Conservation (phyloP, 2,888 invertebrate species). For the Siphlonurus alternatus region DNA sequence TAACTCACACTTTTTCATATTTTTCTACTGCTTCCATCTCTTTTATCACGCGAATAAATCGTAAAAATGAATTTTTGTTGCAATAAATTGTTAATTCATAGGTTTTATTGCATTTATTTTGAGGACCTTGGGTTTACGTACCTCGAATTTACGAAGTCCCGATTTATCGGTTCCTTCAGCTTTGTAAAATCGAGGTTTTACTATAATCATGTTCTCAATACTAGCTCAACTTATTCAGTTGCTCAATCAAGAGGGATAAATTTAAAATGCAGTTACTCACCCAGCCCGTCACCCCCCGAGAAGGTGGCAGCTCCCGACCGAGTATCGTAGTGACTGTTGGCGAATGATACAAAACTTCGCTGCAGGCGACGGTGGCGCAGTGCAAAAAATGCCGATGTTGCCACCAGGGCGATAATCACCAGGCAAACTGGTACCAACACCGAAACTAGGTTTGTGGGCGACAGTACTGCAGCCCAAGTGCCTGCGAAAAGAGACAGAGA, state of each 20-base stretch:
- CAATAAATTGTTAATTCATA: too few relatives aligned
- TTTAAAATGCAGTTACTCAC: conserved; percentile 26
- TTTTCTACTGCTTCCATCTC: too few relatives aligned
- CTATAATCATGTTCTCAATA: too few relatives aligned
- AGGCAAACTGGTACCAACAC: conserved; percentile 38
- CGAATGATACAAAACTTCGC: conserved; percentile 62
- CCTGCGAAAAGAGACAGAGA: conserved; percentile 8
- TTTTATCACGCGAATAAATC: too few relatives aligned
- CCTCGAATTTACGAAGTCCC: too few relatives aligned
- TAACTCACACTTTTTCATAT: too few relatives aligned
- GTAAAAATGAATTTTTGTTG: too few relatives aligned
- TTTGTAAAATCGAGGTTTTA: too few relatives aligned
- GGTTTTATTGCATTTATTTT: too few relatives aligned
- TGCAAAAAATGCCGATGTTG: conserved; percentile 42
- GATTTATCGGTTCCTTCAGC: too few relatives aligned
- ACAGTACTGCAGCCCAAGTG: conserved; percentile 14
- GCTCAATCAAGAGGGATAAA: conserved; percentile 22
- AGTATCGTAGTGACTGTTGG: conserved; percentile 71
- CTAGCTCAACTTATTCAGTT: too few relatives aligned
- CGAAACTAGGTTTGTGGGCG: conserved; percentile 22
- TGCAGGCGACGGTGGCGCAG: conserved; percentile 55
- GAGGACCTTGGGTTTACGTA: too few relatives aligned
- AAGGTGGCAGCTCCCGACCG: conserved; percentile 76
- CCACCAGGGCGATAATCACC: conserved; percentile 35
- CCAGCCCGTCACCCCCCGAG: conserved; percentile 47